Percentiles rank a stretch among this genome's conserved stretches.
phyloP scores from a whole-genome alignment of 2,797 vertebrate genomes.

The Galagoides demidoff region DNA sequence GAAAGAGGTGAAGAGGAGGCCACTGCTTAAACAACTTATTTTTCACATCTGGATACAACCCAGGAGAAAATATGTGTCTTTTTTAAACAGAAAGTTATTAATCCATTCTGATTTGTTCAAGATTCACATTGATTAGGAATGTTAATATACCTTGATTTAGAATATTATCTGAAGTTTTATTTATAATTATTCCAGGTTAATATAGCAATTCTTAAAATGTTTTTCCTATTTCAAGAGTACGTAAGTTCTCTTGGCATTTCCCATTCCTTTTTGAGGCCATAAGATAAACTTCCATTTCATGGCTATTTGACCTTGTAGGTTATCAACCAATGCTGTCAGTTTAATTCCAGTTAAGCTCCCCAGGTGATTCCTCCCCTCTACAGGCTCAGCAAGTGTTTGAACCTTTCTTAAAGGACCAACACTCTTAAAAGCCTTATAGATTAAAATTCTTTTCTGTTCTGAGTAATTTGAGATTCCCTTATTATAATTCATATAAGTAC shows the following conservation, averaged over 20 bases:
- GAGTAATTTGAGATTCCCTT: background rate
- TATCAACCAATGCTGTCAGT: background rate
- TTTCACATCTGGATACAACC: background rate
- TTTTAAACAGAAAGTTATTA: background rate
- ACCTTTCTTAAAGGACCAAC: background rate
- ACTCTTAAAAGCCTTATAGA: background rate
- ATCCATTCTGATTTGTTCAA: background rate
- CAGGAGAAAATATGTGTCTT: background rate
- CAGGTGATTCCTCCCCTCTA: too few species aligned
- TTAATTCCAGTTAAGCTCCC: background rate
- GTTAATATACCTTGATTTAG: background rate
- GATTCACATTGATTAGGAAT: background rate
- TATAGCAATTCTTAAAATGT: background rate
- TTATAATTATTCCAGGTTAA: background rate
- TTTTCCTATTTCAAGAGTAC: background rate
- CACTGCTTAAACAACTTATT: background rate
- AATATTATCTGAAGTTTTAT: background rate
- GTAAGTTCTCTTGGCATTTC: background rate
- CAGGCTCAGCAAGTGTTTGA: background rate
- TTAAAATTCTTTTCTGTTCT: background rate
- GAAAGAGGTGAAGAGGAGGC: background rate
- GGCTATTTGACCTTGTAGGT: background rate
- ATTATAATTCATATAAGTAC: background rate
- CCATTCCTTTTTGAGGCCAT: background rate
- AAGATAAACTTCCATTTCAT: background rate